Percentiles rank a stretch among this genome's conserved stretches.
Evolutionary conservation across 2,113 vertebrate species (phyloP).

Genomic region (Psilopogon haemacephalus): DNA sequence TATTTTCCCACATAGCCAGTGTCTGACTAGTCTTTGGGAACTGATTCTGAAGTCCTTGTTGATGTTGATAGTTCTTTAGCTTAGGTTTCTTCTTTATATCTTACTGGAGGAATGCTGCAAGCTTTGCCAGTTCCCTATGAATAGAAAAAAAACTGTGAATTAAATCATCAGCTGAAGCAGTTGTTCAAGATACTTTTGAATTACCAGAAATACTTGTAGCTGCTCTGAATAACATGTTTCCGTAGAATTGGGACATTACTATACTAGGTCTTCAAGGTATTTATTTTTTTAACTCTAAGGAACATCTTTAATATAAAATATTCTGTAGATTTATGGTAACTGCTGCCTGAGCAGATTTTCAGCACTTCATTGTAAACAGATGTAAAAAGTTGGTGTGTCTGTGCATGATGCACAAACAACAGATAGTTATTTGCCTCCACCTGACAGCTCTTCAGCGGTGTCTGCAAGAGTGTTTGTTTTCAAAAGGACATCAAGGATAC

Average conservation of each 20-base stretch:
- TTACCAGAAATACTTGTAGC: not conserved
- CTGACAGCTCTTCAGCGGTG: not conserved
- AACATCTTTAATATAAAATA: not conserved
- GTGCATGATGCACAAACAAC: not conserved
- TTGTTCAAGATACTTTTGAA: not conserved
- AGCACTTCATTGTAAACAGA: not conserved
- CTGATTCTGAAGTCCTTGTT: not conserved
- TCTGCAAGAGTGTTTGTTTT: not conserved
- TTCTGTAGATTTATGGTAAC: not conserved
- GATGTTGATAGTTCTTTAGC: not conserved
- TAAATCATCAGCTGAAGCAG: not conserved
- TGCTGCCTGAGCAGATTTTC: not conserved
- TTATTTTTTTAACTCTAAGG: not conserved
- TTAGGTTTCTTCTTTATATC: not conserved
- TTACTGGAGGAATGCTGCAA: not conserved
- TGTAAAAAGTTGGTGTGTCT: not conserved
- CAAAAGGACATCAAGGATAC: not conserved
- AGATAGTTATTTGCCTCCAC: not conserved
- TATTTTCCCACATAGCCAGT: conserved; percentile 52
- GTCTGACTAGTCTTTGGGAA: conserved; percentile 21
- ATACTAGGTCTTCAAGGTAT: not conserved
- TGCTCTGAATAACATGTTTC: not conserved
- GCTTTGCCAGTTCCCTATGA: not conserved
- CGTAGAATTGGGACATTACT: not conserved
- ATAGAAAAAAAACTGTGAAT: not conserved